phyloP scores from a whole-genome alignment of 2,888 invertebrate genomes.

The Laspeyria flexula region DNA sequence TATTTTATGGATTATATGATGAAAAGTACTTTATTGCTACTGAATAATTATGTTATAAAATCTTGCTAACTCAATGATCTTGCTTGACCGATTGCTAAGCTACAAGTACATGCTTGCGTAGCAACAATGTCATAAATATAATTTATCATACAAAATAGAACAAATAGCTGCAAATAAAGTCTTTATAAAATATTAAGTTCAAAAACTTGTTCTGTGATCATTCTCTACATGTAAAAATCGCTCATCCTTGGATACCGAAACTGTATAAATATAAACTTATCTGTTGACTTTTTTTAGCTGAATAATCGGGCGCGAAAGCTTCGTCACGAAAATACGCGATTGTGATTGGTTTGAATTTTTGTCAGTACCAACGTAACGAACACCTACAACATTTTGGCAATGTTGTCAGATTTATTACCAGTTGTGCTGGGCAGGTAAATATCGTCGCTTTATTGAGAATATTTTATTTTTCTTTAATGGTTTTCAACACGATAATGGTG shows the following conservation, averaged over 20 bases:
- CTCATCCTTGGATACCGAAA: slow-evolving; percentile 37
- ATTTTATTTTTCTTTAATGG: slow-evolving; percentile 79
- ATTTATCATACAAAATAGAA: no score
- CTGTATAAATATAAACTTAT: slow-evolving; percentile 50
- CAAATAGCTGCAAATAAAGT: no score
- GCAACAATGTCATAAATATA: slow-evolving; percentile 31
- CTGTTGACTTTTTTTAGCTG: slow-evolving; percentile 65
- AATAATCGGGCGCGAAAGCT: slow-evolving; percentile 81
- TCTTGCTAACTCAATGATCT: no score
- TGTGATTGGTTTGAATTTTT: slow-evolving; percentile 69
- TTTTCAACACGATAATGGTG: slow-evolving; percentile 64
- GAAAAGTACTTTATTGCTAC: slow-evolving; percentile 15
- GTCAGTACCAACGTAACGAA: slow-evolving; percentile 73
- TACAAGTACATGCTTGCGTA: slow-evolving; percentile 25
- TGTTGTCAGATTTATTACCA: slow-evolving; percentile 83
- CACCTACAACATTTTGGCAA: slow-evolving; percentile 67
- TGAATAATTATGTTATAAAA: accelerated
- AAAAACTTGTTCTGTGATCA: no score
- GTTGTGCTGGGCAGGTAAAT: slow-evolving; percentile 82
- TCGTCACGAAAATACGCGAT: slow-evolving; percentile 61
- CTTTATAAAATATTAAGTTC: no score
- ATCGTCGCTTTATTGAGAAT: slow-evolving; percentile 71
- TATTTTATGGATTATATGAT: no score
- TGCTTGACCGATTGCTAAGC: no score
- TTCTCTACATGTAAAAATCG: slow-evolving; percentile 1